These are phyloP conservation scores for Odontocerum albicorne DNA, from an alignment of 2,888 invertebrate genomes.

Conservation along the genomic window DNA sequence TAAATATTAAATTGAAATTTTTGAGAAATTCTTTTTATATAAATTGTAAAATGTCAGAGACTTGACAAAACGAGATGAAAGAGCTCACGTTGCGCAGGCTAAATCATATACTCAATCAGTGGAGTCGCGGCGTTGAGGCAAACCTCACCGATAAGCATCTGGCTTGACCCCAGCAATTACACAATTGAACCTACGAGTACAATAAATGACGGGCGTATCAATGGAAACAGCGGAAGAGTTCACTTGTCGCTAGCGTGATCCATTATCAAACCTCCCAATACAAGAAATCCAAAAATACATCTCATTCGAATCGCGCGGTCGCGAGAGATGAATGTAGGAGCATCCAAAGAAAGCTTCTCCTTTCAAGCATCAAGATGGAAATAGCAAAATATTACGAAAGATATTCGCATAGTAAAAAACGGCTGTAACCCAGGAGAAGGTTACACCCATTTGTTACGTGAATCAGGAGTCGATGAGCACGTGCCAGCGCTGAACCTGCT, in stretches of 20 bases:
- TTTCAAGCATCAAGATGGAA: conserved; percentile 35
- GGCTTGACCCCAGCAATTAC: no score
- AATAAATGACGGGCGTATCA: neutral
- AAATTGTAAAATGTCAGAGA: no score
- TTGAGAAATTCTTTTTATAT: no score
- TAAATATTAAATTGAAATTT: no score
- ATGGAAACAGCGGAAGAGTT: neutral
- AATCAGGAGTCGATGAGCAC: conserved; percentile 79
- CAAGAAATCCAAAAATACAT: neutral
- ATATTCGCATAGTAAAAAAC: conserved; percentile 30
- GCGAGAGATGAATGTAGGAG: conserved; percentile 17
- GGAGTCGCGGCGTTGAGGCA: no score
- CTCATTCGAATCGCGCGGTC: conserved; percentile 5
- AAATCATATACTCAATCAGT: no score
- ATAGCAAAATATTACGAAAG: conserved; percentile 32
- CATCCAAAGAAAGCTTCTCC: conserved; percentile 24
- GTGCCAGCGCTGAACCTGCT: conserved; percentile 94
- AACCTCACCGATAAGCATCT: no score
- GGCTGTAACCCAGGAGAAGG: conserved; percentile 37
- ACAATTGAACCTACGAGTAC: no score
- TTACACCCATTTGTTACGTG: conserved; percentile 40
- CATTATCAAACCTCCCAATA: neutral
- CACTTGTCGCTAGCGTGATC: neutral
- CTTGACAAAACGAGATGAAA: no score
- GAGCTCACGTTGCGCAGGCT: no score